Conservation (phyloP, 2,113 vertebrate species). For the Sinosuthora webbiana region DNA sequence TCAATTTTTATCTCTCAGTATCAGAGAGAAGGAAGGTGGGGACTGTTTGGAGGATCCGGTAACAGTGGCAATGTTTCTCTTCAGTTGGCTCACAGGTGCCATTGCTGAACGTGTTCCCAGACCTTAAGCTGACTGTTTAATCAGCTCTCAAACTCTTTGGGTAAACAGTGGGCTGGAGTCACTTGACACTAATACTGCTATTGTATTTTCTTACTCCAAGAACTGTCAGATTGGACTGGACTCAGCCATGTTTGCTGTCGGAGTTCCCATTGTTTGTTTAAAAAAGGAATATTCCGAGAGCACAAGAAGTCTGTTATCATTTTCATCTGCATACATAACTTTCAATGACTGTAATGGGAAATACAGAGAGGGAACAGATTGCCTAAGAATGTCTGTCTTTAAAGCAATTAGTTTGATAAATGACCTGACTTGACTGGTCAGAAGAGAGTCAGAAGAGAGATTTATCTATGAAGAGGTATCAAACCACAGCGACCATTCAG, state of each 20-base stretch:
- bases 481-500: not conserved
- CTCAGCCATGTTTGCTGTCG: not conserved
- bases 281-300: conserved; percentile 24
- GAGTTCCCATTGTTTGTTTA: conserved; percentile 19
- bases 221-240: not conserved
- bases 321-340: conserved; percentile 61
- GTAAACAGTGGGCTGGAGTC: not conserved
- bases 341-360: conserved; percentile 59
- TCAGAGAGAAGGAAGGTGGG: not conserved
- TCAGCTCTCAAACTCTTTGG: not conserved
- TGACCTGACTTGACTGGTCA: conserved; percentile 8
- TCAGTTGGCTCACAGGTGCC: not conserved
- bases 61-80: not conserved
- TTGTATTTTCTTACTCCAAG: not conserved
- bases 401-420: conserved; percentile 54
- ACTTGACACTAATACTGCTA: not conserved
- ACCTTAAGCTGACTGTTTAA: not conserved
- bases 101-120: not conserved
- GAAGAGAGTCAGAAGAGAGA: not conserved
- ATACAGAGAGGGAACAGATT: conserved; percentile 48
- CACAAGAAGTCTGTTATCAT: not conserved
- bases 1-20: not conserved
- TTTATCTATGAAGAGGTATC: not conserved
- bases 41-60: not conserved
- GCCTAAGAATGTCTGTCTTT: conserved; percentile 64